Base-by-base conservation (phyloP, 2,113 vertebrate species). In the Coryphaenoides rupestris region DNA sequence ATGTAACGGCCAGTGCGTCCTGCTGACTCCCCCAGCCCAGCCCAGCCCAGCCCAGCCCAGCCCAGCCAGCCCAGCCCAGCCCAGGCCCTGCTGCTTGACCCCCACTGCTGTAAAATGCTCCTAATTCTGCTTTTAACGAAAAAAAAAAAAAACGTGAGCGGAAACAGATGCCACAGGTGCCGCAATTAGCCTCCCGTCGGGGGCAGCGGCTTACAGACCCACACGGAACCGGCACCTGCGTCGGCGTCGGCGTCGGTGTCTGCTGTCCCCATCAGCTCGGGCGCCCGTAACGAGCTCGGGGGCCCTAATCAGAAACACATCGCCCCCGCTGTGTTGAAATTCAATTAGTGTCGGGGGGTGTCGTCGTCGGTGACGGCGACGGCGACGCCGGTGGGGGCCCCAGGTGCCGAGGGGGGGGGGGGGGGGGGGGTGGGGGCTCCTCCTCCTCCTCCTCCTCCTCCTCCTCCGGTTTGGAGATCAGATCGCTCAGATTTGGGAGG, bases 81-180 rank as follows among this genome's bases (percentile, higher is more conserved):
- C 63, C 68, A 75, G 70, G 63, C 33, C 60, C 63, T 70, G 70
- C 58, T 75, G 47, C 68, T 77, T 71, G 57, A 73, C 65, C 62
- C 63, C 46, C 62, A 47, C n/a, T n/a, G 1, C 60, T 72, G 60
- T 50, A 56, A 77, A 70, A 69, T 12, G 33, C 66, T 33, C 63
- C 69, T 74, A 72, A 83, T 77, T 77, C 70, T 7, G 1, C 55
- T 78, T 74, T 33, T 50, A 72, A 60, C n/a, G n/a, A n/a, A n/a
- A n/a, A n/a, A n/a, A n/a, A n/a, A n/a, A n/a, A n/a, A n/a, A 70
- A 40, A 40, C 33, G 55, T 76, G 63, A 68, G 68, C 24, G 17
- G 63, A 81, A 81, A 71, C 81, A 84, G 65, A 83, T 75, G 67
- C 69, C 60, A 71, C 81, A 84, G 65, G 82, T 75, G 67, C 69